Evolutionary conservation across 23 tunicate species (phyloP).

Genomic region (Trididemnum nubilum): DNA sequence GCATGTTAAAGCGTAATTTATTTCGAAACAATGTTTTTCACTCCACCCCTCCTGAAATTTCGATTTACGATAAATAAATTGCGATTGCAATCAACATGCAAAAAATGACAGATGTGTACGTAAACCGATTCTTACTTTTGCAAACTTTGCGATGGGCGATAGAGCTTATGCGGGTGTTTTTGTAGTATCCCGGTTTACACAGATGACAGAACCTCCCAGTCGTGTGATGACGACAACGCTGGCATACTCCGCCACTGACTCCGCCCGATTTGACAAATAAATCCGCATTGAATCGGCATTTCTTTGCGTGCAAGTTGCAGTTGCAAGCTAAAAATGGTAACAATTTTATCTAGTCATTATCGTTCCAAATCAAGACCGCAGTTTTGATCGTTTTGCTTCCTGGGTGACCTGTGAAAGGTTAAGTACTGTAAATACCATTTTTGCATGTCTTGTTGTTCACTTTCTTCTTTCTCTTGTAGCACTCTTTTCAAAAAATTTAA

Average conservation of each 20-base stretch:
- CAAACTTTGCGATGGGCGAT: slow-evolving; percentile 49
- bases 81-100: too few relatives aligned
- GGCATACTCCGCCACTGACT: slow-evolving; percentile 65
- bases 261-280: slow-evolving; percentile 45
- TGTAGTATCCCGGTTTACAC: slow-evolving; percentile 65
- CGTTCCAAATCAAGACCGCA: too few relatives aligned
- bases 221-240: slow-evolving; percentile 74
- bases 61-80: too few relatives aligned
- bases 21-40: too few relatives aligned
- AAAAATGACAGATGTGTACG: too few relatives aligned
- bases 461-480: too few relatives aligned
- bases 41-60: too few relatives aligned
- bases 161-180: slow-evolving; percentile 36
- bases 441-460: too few relatives aligned
- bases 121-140: too few relatives aligned
- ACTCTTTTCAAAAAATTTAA: too few relatives aligned
- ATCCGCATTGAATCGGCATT: slow-evolving; percentile 60
- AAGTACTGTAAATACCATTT: neutral
- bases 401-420: neutral
- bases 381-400: too few relatives aligned
- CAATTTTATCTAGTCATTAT: neutral
- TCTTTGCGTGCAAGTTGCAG: slow-evolving; percentile 70
- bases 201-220: slow-evolving; percentile 58
- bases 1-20: too few relatives aligned
- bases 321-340: slow-evolving; percentile 77